Evolutionary conservation across 1,140 invertebrate genomes (phyloP), one percentile per base, ranked within the genome.

Genomic region (Drosophila cardini): DNA sequence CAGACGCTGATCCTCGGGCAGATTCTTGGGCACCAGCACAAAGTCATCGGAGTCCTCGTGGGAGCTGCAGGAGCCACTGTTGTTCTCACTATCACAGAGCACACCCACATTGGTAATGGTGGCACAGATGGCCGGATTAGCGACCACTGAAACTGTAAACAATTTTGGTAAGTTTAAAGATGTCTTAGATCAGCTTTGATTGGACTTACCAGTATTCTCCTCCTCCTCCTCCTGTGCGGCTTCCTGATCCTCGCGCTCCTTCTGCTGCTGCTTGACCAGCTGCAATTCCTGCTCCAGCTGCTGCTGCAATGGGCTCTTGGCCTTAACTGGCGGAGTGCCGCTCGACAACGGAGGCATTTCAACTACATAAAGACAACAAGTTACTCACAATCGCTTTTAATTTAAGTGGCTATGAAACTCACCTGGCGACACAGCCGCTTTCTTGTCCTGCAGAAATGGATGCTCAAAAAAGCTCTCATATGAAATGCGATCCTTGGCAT

Each of bases 401-500:
- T 15, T 36, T 43, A n/a, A n/a, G n/a, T n/a, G n/a, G n/a, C 9
- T 48, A 18, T 1, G n/a, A 11, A 30, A 52, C 57, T 76, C 78
- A 92, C 91, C 90, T 61, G 91, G 86, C 55, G 90, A 78, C 30
- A 84, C 93, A 1, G 93, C 92, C 10, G 92, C 93, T 70, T 94
- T 93, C 8, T 94, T 94, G 58, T 96, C 94, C 90, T 96, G 95
- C 60, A 99, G 93, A 93, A 99, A 99, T 42, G 96, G 94, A 93
- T 99, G 98, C 91, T 95, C 96, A 93, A 99, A 99, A 93, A 99
- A 99, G 63, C 95, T 95, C 79, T 99, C 97, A 93, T 99, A 99
- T 60, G 97, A 96, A 94, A 99, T 98, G 64, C 99, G 94, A 91
- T 99, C 98, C 85, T 95, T 95, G 13, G 99, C 96, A 93, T 99